Base-by-base conservation (phyloP, 2,888 invertebrate species). In the Cryptocephalus primarius region DNA sequence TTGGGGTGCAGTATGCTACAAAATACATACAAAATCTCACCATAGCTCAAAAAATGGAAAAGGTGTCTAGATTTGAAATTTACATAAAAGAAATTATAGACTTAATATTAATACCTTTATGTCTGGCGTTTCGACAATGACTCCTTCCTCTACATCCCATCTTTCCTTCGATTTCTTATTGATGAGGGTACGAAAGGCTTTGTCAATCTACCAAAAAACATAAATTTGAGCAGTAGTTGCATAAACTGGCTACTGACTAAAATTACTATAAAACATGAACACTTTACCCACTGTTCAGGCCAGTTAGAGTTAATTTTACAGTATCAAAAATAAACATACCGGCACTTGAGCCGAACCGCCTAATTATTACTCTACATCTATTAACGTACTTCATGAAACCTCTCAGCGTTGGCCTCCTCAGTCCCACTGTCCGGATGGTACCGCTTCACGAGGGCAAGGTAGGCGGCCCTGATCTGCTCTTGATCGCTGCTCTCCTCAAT, bases 341-440 rank as follows among this genome's bases (percentile, higher is more conserved):
- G 6, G 22, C 6, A 4, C 22, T 6, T 6, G 6, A 4, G 6
- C 22, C 2, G 22, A 22, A 22, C n/a, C n/a, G n/a, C n/a, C n/a
- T n/a, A n/a, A n/a, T n/a, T 22, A 22, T 22, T 22, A 2, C 22
- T 4, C 22, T 22, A 4, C 22, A 22, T 22, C 12, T 4, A 34
- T 34, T 44, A 14, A 31, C 43, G 12, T 64, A 86, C 79, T 60
- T 79, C 74, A 39, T 83, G 77, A 71, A 93, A 92, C 65, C 82
- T 85, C 33, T 78, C 76, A 40, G 78, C 74, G 65, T 80, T 75
- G n/a, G 89, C 85, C 52, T 85, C 80, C 0, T 76, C 69, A 1
- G 77, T 75, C 0, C 83, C 82, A 40, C 87, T 85, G 60, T 93
- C 93, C 0, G 93, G 92, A 68, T 93, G 92, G 60, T 81, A 88